These are phyloP conservation scores for Heterohyrax brucei DNA, from an alignment of 2,797 vertebrate genomes.

Conservation along the genomic window DNA sequence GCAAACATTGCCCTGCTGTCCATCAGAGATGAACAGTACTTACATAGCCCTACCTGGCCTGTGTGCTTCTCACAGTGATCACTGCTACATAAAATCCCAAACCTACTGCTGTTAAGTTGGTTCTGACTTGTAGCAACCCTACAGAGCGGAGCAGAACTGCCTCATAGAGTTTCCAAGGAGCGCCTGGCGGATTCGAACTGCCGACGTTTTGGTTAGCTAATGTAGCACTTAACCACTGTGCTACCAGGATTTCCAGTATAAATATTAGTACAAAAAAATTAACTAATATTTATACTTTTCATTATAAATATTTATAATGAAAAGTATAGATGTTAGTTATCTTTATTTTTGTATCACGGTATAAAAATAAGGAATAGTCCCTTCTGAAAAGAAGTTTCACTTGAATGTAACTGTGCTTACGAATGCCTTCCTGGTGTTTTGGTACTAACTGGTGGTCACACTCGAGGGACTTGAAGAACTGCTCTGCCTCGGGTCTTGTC, in stretches of 20 bases:
- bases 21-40: not conserved
- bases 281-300: too few relatives aligned
- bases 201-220: too few relatives aligned
- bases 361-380: conserved; percentile 73
- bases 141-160: not conserved
- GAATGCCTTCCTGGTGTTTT: not conserved
- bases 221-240: too few relatives aligned
- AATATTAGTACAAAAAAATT: too few relatives aligned
- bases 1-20: not conserved
- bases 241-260: too few relatives aligned
- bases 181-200: too few relatives aligned
- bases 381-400: conserved; percentile 82
- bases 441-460: fast-evolving
- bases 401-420: not conserved
- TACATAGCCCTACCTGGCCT: not conserved
- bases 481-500: not conserved
- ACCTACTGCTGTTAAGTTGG: not conserved
- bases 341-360: conserved; percentile 81
- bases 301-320: too few relatives aligned
- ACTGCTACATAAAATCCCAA: not conserved
- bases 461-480: not conserved
- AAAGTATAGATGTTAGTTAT: conserved; percentile 50
- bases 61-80: fast-evolving
- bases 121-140: not conserved
- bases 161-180: too few relatives aligned